phyloP scores from a whole-genome alignment of 2,113 vertebrate species.

The Brachirus orientalis region DNA sequence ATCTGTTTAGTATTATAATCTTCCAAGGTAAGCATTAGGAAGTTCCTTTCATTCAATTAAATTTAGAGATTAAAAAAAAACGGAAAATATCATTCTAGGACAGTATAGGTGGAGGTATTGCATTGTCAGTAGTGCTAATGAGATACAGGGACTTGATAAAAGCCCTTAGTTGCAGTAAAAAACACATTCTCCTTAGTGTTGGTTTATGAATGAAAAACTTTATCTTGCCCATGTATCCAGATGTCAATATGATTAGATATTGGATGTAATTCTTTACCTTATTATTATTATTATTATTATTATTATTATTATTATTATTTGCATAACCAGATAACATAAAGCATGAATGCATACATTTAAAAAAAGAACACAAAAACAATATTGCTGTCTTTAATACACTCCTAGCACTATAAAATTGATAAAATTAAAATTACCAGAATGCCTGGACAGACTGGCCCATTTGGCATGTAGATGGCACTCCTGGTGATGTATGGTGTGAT shows the following conservation, averaged over 20 bases:
- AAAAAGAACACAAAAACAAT: conserved; percentile 10
- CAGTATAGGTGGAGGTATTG: conserved; percentile 44
- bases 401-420: conserved; percentile 48
- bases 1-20: background rate
- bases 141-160: conserved; percentile 67
- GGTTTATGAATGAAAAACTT: conserved; percentile 57
- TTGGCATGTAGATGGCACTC: conserved; percentile 78
- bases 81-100: conserved; percentile 53
- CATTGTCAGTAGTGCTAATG: conserved; percentile 60
- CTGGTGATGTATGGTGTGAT: conserved; percentile 75
- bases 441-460: conserved; percentile 68
- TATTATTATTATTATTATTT: conserved; percentile 34
- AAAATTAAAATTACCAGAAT: conserved; percentile 48
- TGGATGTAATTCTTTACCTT: conserved; percentile 58
- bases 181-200: conserved; percentile 64
- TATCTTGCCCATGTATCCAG: conserved; percentile 68
- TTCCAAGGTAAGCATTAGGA: conserved; percentile 9
- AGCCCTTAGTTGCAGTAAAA: conserved; percentile 59
- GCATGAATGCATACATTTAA: background rate
- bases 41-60: no score
- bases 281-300: conserved; percentile 49
- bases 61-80: no score
- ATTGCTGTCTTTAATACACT: conserved; percentile 56
- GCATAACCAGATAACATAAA: background rate
- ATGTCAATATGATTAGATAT: conserved; percentile 80